A percentile compares a stretch with the other conserved stretches of the same genome.
Conservation (phyloP, 1,140 invertebrate genomes). For the Ceratoteleas bidentatus region DNA sequence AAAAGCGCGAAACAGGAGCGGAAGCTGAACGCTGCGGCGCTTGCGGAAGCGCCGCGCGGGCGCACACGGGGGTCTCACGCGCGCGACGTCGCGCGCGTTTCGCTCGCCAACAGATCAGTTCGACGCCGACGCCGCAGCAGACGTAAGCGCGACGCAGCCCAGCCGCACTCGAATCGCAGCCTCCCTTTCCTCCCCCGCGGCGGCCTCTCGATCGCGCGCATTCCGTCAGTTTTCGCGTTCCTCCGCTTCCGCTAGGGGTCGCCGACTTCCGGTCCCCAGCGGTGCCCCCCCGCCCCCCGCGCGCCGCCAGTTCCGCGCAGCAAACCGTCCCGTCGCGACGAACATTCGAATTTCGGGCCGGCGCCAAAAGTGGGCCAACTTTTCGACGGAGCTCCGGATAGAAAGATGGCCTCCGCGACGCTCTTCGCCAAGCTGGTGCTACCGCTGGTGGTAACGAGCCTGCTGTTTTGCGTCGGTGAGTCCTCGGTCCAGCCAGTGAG, state of each 20-base stretch:
- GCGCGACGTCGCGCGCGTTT: conserved; percentile 54
- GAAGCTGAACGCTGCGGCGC: conserved; percentile 40
- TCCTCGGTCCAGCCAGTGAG: conserved; percentile 14
- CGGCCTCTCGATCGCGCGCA: not conserved
- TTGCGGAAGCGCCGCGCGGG: conserved; percentile 30
- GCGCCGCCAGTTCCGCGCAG: no score
- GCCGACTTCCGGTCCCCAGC: no score
- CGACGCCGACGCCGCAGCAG: conserved; percentile 72
- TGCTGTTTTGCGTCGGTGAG: conserved; percentile 73
- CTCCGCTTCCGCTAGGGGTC: no score
- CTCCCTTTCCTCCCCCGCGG: not conserved
- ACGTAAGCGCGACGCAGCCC: conserved; percentile 63
- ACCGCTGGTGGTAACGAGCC: conserved; percentile 68
- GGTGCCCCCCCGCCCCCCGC: no score
- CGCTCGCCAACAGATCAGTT: conserved; percentile 69
- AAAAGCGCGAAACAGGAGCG: conserved; percentile 34
- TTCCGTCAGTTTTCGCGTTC: no score
- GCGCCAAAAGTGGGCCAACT: conserved; percentile 22
- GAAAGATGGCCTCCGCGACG: conserved; percentile 55
- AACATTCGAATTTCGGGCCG: not conserved
- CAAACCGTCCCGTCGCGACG: no score
- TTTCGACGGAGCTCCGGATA: conserved; percentile 21
- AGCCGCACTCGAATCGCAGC: no score
- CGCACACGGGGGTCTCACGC: conserved; percentile 39
- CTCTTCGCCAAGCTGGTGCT: conserved; percentile 56